Conservation (phyloP, 2,797 vertebrate species). For the Merluccius polli region DNA sequence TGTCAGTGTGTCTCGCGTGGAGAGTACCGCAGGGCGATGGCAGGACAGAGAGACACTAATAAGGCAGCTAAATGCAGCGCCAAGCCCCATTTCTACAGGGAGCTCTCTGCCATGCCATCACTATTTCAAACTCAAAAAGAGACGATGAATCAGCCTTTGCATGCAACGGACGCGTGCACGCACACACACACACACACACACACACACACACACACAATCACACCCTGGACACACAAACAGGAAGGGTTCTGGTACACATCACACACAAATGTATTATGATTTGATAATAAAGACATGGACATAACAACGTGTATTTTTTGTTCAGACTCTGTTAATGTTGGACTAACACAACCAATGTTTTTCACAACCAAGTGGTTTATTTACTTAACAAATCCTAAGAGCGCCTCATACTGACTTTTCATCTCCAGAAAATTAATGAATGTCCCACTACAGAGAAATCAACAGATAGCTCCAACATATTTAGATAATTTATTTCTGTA, state of each 20-base stretch:
- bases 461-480: neutral
- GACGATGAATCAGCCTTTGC: conserved; percentile 52
- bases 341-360: no score
- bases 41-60: conserved; percentile 66
- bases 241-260: neutral
- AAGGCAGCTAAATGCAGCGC: conserved; percentile 66
- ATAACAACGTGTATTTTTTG: neutral
- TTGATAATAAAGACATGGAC: neutral
- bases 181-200: neutral
- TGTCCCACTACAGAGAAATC: neutral
- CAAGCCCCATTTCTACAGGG: conserved; percentile 57
- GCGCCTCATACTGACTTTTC: neutral
- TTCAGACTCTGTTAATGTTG: no score
- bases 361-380: no score
- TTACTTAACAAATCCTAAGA: neutral
- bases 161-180: neutral
- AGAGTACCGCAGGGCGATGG: conserved; percentile 42
- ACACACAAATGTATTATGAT: neutral
- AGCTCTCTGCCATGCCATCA: conserved; percentile 50
- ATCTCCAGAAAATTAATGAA: neutral
- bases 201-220: no score
- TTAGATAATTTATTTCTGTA: no score
- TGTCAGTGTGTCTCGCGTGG: conserved; percentile 60
- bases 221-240: neutral
- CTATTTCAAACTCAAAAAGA: conserved; percentile 54